phyloP scores from a whole-genome alignment of 2,797 vertebrate species.

The Chiloscyllium punctatum region DNA sequence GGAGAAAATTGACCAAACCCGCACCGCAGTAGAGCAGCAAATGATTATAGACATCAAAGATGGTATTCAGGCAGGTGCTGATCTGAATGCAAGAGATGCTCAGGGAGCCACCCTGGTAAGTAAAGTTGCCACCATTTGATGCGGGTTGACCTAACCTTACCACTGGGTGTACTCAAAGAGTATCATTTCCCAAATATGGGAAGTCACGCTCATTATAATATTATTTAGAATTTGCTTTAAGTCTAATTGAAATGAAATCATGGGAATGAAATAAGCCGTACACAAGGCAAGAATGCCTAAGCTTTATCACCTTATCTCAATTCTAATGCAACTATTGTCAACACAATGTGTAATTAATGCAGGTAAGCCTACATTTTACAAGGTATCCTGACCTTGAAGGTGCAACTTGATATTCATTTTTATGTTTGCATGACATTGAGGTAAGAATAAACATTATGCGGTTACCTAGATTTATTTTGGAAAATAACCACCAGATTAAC shows the following conservation, averaged over 20 bases:
- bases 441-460: too few relatives aligned
- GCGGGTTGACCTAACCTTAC: neutral
- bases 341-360: neutral
- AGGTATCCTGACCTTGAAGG: neutral
- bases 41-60: slow-evolving; percentile 85
- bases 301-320: neutral
- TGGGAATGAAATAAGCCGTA: neutral
- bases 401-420: neutral
- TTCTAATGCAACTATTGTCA: neutral
- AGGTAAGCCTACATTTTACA: neutral
- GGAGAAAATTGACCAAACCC: slow-evolving; percentile 92
- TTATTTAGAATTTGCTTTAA: neutral
- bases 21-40: slow-evolving; percentile 79
- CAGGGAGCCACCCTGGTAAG: slow-evolving; percentile 90
- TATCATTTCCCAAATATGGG: neutral
- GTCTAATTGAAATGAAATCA: neutral
- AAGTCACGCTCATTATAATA: neutral
- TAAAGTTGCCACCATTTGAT: neutral
- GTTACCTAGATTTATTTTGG: neutral
- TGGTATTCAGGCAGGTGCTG: slow-evolving; percentile 70
- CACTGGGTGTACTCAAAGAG: neutral
- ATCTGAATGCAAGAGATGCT: slow-evolving; percentile 80
- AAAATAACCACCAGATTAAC: neutral
- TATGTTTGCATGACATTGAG: neutral
- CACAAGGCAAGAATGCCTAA: neutral